A percentile compares a stretch with the other conserved stretches of the same genome.
phyloP scores from a whole-genome alignment of 2,797 vertebrate species.

The Poecilia velifera region DNA sequence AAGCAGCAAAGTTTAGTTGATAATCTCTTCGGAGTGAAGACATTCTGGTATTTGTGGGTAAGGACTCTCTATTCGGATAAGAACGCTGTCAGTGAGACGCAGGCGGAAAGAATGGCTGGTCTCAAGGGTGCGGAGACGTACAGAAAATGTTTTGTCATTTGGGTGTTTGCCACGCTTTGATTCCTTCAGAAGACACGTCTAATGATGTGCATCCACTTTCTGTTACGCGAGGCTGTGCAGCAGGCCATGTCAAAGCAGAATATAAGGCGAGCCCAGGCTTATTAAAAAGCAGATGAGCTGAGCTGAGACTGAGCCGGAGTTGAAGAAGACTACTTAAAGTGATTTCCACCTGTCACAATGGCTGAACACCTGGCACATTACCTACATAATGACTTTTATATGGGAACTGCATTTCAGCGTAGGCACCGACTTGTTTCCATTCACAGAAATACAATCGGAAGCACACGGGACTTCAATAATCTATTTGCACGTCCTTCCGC shows the following conservation, averaged over 20 bases:
- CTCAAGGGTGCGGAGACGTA: constrained; percentile 57
- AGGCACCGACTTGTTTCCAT: constrained; percentile 35
- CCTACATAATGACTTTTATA: constrained; percentile 42
- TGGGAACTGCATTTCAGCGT: constrained; percentile 49
- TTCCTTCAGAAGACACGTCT: constrained; percentile 66
- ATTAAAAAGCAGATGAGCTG: constrained; percentile 56
- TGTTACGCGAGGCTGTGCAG: constrained; percentile 48
- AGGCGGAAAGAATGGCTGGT: constrained; percentile 62
- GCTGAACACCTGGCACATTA: constrained; percentile 51
- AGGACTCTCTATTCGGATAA: constrained; percentile 68
- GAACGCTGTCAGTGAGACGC: constrained; percentile 65
- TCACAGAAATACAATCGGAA: constrained; percentile 49
- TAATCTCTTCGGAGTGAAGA: constrained; percentile 80
- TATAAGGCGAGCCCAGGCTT: constrained; percentile 46
- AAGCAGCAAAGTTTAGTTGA: constrained; percentile 81
- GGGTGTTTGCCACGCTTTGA: constrained; percentile 65
- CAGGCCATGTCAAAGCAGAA: constrained; percentile 58
- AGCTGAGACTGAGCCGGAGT: constrained; percentile 31
- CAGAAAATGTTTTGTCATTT: constrained; percentile 68
- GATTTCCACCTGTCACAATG: constrained; percentile 58
- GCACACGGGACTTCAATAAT: constrained; percentile 32
- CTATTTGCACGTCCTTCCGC: constrained; percentile 30
- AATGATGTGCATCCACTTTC: constrained; percentile 61
- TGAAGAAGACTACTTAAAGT: constrained; percentile 41
- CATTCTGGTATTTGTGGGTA: constrained; percentile 70